Conservation (phyloP, 2,888 invertebrate species). For the Phyllotreta striolata region DNA sequence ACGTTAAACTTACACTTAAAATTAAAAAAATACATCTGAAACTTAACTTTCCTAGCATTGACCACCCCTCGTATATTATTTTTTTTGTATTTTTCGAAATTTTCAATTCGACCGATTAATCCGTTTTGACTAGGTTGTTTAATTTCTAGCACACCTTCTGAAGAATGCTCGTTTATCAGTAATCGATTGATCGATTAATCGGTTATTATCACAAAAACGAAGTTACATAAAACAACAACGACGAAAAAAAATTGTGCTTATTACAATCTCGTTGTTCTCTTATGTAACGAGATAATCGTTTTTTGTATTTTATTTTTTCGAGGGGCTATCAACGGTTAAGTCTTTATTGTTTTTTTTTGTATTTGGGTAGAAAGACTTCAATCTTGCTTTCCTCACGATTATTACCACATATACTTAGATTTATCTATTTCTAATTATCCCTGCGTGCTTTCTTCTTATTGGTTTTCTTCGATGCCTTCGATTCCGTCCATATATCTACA, state of each 20-base stretch:
- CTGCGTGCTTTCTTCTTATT: constrained; percentile 80
- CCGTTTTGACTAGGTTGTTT: too few species aligned
- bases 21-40: constrained; percentile 31
- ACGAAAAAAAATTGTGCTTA: too few species aligned
- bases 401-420: neutral
- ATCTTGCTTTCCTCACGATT: constrained; percentile 44
- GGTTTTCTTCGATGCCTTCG: constrained; percentile 73
- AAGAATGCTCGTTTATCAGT: too few species aligned
- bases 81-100: too few species aligned
- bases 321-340: constrained; percentile 29
- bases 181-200: too few species aligned
- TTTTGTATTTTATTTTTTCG: neutral
- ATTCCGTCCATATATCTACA: constrained; percentile 78
- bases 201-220: too few species aligned
- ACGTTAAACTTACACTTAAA: constrained; percentile 16
- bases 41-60: constrained; percentile 23
- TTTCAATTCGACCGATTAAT: too few species aligned
- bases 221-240: too few species aligned
- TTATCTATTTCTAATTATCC: constrained; percentile 65
- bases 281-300: constrained; percentile 3
- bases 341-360: constrained; percentile 33
- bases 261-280: constrained; percentile 8
- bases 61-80: neutral
- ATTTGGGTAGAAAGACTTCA: constrained; percentile 40
- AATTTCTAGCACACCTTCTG: too few species aligned